Percentiles rank a stretch among this genome's conserved stretches.
phyloP scores from a whole-genome alignment of 2,113 vertebrate species.

The Rhinoptilus africanus region DNA sequence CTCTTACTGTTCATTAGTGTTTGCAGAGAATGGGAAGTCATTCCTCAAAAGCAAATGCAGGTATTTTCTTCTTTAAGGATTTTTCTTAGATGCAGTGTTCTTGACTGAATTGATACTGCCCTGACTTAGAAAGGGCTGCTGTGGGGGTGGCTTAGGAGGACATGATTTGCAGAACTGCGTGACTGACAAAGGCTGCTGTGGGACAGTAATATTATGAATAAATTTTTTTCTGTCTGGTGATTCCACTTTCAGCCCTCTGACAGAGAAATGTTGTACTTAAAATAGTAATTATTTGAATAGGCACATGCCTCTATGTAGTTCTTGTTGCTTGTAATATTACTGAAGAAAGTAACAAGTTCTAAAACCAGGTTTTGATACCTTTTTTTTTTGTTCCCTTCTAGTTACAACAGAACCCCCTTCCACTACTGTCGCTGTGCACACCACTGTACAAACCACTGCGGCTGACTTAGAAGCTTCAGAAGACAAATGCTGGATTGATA shows the following conservation, averaged over 20 bases:
- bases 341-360: fast-evolving
- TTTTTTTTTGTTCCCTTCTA: neutral
- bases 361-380: neutral
- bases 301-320: fast-evolving
- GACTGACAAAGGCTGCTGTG: neutral
- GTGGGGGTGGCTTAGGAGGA: neutral
- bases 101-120: fast-evolving
- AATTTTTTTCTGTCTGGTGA: neutral
- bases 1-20: neutral
- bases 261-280: fast-evolving
- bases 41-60: fast-evolving
- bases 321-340: neutral
- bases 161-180: fast-evolving
- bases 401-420: neutral
- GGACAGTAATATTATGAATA: fast-evolving
- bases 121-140: neutral
- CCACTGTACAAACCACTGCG: neutral
- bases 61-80: neutral
- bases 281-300: neutral
- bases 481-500: neutral
- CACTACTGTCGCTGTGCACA: neutral
- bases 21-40: conserved; percentile 18
- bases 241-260: neutral
- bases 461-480: neutral
- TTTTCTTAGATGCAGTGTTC: neutral